Conservation (phyloP, 2,888 invertebrate genomes). For the Lordiphosa fenestrarum region DNA sequence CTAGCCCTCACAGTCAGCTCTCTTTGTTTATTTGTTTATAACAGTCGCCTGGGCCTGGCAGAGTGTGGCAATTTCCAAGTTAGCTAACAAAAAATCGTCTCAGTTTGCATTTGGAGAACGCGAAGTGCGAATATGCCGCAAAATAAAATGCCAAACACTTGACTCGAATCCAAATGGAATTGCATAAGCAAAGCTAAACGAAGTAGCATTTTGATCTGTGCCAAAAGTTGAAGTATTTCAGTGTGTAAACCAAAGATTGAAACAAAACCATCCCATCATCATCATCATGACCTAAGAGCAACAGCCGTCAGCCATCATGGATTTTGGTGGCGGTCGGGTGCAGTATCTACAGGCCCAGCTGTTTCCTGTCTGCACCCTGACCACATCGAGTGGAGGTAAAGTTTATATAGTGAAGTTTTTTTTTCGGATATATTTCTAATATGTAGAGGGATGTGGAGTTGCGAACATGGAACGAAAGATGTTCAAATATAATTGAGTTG, state of each 20-base stretch:
- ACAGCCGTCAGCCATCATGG: slow-evolving; percentile 42
- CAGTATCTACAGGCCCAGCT: slow-evolving; percentile 79
- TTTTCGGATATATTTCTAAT: background rate
- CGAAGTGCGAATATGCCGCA: slow-evolving; percentile 14
- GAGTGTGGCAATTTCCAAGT: slow-evolving; percentile 29
- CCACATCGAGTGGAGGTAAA: slow-evolving; percentile 72
- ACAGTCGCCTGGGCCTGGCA: slow-evolving; percentile 35
- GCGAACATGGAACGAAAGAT: too few relatives aligned
- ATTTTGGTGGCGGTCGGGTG: slow-evolving; percentile 75
- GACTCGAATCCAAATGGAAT: slow-evolving; percentile 3
- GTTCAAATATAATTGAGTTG: too few relatives aligned
- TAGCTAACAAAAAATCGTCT: slow-evolving; percentile 34
- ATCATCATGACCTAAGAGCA: slow-evolving; percentile 17
- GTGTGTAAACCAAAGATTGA: slow-evolving; percentile 1
- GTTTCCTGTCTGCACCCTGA: slow-evolving; percentile 79
- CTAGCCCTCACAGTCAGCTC: slow-evolving; percentile 21
- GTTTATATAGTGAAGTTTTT: background rate
- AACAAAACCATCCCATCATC: background rate
- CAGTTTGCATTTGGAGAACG: slow-evolving; percentile 20
- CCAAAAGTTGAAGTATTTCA: slow-evolving; percentile 25
- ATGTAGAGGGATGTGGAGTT: too few relatives aligned
- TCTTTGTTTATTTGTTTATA: slow-evolving; percentile 61
- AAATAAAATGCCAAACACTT: slow-evolving; percentile 5
- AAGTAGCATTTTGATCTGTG: slow-evolving; percentile 39
- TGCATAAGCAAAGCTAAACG: slow-evolving; percentile 12